phyloP scores from a whole-genome alignment of 2,113 vertebrate genomes.

The Calcarius ornatus region DNA sequence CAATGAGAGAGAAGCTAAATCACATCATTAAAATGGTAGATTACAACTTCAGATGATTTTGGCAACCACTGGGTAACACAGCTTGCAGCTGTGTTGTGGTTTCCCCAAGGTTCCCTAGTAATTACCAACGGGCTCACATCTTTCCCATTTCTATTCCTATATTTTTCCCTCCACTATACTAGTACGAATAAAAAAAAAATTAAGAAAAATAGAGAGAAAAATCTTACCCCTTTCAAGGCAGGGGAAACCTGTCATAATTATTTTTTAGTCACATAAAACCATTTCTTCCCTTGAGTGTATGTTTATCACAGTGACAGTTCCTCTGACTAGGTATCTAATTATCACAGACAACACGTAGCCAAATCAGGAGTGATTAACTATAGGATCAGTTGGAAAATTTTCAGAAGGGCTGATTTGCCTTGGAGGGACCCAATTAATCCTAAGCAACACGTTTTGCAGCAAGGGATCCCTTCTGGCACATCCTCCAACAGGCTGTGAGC shows the following conservation, averaged over 20 bases:
- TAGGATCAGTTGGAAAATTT: not conserved
- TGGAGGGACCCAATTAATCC: not conserved
- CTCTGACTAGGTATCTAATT: not conserved
- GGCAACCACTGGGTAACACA: not conserved
- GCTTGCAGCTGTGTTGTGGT: not conserved
- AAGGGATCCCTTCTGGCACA: not conserved
- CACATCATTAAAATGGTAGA: not conserved
- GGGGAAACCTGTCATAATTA: not conserved
- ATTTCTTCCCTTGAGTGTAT: not conserved
- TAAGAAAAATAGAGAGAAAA: not conserved
- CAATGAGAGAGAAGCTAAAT: not conserved
- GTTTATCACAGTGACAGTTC: not conserved
- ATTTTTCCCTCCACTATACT: not conserved
- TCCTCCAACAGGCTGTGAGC: rapidly evolving
- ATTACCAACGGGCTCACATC: not conserved
- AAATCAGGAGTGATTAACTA: not conserved
- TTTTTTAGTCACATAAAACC: not conserved
- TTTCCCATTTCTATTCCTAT: not conserved
- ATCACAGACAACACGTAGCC: not conserved
- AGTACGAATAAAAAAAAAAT: not conserved
- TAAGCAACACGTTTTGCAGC: not conserved
- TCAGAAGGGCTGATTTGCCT: not conserved
- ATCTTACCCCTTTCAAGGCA: not conserved
- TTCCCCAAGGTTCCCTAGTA: not conserved
- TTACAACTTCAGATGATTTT: not conserved